A percentile compares a stretch with the other conserved stretches of the same genome.
These are phyloP conservation scores for Peromyscus eremicus DNA, from an alignment of 2,797 vertebrate species.

Conservation along the genomic window DNA sequence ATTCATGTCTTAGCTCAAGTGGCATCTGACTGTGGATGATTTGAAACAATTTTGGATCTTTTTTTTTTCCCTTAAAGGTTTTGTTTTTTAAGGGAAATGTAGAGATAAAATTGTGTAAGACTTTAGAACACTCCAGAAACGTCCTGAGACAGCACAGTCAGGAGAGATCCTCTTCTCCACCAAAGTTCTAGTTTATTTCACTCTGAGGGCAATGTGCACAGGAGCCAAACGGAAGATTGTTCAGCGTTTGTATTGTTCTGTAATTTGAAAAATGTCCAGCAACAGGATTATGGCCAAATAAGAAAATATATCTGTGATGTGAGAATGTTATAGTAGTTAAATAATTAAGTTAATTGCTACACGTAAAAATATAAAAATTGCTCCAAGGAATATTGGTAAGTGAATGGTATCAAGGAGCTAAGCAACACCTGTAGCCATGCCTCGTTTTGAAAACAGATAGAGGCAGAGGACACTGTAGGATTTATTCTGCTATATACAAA, in stretches of 20 bases:
- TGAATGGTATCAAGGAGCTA: background rate
- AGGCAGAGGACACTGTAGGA: background rate
- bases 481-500: background rate
- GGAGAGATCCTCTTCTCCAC: background rate
- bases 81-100: slow-evolving; percentile 32
- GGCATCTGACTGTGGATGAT: background rate
- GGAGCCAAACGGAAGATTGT: background rate
- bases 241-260: background rate
- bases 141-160: background rate
- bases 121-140: slow-evolving; percentile 42
- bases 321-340: background rate
- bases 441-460: slow-evolving; percentile 13
- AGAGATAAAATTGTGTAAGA: background rate
- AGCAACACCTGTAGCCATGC: background rate
- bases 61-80: background rate
- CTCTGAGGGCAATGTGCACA: background rate
- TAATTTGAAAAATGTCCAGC: background rate
- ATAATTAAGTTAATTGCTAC: background rate
- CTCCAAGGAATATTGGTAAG: background rate
- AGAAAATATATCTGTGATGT: background rate
- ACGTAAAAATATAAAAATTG: background rate
- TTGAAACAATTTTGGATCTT: background rate
- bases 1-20: background rate
- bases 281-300: background rate
- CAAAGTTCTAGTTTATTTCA: slow-evolving; percentile 46